These are phyloP conservation scores for Tichodroma muraria DNA, from an alignment of 2,113 vertebrate species.

Conservation along the genomic window DNA sequence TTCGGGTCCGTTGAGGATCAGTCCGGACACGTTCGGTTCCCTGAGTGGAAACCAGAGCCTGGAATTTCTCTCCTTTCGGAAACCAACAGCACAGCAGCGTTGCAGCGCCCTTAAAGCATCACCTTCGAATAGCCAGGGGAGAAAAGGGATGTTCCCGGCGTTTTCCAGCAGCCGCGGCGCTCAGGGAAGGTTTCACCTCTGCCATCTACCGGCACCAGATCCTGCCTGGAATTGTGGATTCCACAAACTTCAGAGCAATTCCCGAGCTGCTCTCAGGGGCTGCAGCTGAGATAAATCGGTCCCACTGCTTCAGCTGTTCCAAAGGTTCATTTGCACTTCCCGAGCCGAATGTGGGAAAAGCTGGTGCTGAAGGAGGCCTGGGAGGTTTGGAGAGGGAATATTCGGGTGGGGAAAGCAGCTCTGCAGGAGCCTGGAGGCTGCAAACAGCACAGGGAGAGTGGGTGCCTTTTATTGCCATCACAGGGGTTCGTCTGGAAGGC, in stretches of 20 bases:
- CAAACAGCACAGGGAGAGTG: neutral
- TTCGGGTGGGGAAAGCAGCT: neutral
- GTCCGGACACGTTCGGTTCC: accelerated
- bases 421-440: neutral
- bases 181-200: neutral
- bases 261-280: neutral
- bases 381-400: neutral
- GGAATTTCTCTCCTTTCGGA: neutral
- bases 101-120: neutral
- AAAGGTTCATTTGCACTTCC: too few species aligned
- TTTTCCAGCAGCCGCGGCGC: neutral
- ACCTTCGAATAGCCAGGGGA: neutral
- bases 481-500: neutral
- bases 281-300: neutral
- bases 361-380: neutral
- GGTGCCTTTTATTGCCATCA: neutral
- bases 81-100: accelerated
- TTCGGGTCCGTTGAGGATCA: accelerated
- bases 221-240: accelerated
- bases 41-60: too few species aligned
- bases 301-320: accelerated
- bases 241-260: neutral
- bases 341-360: accelerated
- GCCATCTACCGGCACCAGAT: neutral
- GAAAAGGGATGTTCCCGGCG: neutral